Percentiles rank a stretch among this genome's conserved stretches.
Conservation (phyloP, 2,113 vertebrate species). For the Marmota flaviventris region DNA sequence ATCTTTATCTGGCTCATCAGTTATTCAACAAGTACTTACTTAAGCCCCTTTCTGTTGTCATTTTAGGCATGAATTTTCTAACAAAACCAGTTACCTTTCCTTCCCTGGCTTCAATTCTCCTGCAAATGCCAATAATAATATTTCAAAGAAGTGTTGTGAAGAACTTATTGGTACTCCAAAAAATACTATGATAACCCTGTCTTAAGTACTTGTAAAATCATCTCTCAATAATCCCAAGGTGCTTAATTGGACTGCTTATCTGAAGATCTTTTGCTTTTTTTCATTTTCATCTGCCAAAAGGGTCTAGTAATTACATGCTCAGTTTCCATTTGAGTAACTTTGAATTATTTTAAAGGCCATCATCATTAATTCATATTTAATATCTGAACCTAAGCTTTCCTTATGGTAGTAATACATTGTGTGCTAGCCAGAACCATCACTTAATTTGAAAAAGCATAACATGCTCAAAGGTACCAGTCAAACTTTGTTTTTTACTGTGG, state of each 20-base stretch:
- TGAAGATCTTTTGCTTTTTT: constrained; percentile 54
- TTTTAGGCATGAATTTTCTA: constrained; percentile 68
- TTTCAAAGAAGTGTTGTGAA: constrained; percentile 59
- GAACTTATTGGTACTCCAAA: constrained; percentile 54
- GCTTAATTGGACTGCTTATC: constrained; percentile 42
- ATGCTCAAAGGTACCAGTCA: constrained; percentile 22
- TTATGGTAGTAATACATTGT: constrained; percentile 42
- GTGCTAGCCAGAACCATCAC: constrained; percentile 64
- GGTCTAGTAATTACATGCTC: constrained; percentile 54
- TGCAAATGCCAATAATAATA: constrained; percentile 71
- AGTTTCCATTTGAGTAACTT: constrained; percentile 65
- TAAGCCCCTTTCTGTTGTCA: constrained; percentile 50
- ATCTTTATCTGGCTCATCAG: constrained; percentile 65
- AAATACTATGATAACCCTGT: constrained; percentile 32
- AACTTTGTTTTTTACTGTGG: constrained; percentile 59
- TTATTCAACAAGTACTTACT: constrained; percentile 64
- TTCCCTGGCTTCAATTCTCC: constrained; percentile 47
- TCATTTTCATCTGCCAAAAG: constrained; percentile 60
- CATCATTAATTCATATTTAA: constrained; percentile 75
- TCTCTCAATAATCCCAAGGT: constrained; percentile 53
- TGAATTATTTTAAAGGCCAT: constrained; percentile 67
- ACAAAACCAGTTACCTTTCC: constrained; percentile 35
- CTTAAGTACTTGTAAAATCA: constrained; percentile 32
- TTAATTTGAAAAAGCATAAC: constrained; percentile 71
- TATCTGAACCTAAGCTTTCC: constrained; percentile 66